Base-by-base conservation (phyloP, 2,888 invertebrate species). In the Calameuta idolon region DNA sequence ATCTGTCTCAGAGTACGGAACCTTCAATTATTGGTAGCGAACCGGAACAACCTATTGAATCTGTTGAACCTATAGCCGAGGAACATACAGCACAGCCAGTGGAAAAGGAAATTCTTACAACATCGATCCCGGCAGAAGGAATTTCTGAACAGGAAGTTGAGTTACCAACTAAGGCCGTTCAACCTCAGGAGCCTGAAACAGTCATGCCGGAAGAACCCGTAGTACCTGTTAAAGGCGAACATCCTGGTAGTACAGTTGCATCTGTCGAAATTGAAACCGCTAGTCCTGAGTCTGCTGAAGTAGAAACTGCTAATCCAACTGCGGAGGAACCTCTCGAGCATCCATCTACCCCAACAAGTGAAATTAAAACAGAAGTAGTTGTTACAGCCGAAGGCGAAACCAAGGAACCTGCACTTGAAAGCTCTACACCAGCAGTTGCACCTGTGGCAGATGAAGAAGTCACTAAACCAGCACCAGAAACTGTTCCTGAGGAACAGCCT, bases 11-110 rank as follows among this genome's bases (percentile, higher is more conserved):
- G 76, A 31, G n/a, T 69, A 33, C 34, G 15, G 69, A 69, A 75
- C 12, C 31, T n/a, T 76, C 33, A 31, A 4, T 35, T 23, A 75
- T 40, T 34, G 73, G 15, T 30, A 9, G 15, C 75, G 77, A 82
- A n/a, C 73, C 40, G 4, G 5, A 40, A 40, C 40, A 40, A 40
- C 40, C 40, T 5, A 15, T 40, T 40, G 15, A 79, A 73, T 71
- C 85, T 73, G 79, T 69, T 71, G 82, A 78, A 79, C 74, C 73
- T 71, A 76, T 83, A 76, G 69, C 33, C 35, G 71, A 71, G 71
- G 33, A 71, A 30, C 69, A 77, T 34, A 82, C 79, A 73, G 77
- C 73, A 34, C 79, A 76, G 77, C 77, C 83, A 35, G 69, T 75
- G 11, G 83, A 82, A 79, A 68, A 30, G 69, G 80, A 81, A 75